Evolutionary conservation across 2,113 vertebrate genomes (phyloP), one percentile per base, ranked within the genome.

Genomic region (Rostratula benghalensis): DNA sequence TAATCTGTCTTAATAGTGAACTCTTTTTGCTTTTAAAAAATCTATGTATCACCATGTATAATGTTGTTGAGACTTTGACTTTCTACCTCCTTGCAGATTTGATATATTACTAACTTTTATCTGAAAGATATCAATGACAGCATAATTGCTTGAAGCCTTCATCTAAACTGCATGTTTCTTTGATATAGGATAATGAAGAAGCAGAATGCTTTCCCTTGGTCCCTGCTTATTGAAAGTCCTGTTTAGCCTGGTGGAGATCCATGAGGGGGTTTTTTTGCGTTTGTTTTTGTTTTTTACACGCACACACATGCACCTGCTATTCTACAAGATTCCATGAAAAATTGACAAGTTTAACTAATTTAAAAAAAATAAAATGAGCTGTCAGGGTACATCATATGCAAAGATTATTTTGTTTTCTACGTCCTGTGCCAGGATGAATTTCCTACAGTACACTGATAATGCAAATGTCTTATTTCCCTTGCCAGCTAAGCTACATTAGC

Each of bases 1-100:
- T 81, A 48, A 94, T 84, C 33, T 86, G 54, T 94, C 83, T 87
- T 87, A 82, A 91, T 96, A 61, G 50, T 95, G 59, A 95, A 96
- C 76, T 83, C 78, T 76, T 94, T 90, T 86, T 90, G 7, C 10
- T 50, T 89, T 61, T 68, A 37, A 10, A 70, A 81, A 76, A 60
- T 57, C 33, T 76, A 6, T 53, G 39, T 39, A 39, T 24, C 14
- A 45, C 7, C 19, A 6, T 51, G 51, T 18, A 8, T n/a, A 75
- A 28, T 65, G 11, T 17, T 73, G 20, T 54, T 48, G 35, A 92
- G 31, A 17, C 13, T 68, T 74, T 80, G 76, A 41, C 31, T 54
- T 93, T 73, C 61, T 88, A 37, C 23, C 30, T 90, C 11, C 54
- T 57, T 53, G 41, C 30, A 77, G 67, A 69, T 82, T 85, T 94